Evolutionary conservation across 2,888 invertebrate genomes (phyloP), one percentile per base, ranked within the genome.

Genomic region (Trachelus iudaicus): DNA sequence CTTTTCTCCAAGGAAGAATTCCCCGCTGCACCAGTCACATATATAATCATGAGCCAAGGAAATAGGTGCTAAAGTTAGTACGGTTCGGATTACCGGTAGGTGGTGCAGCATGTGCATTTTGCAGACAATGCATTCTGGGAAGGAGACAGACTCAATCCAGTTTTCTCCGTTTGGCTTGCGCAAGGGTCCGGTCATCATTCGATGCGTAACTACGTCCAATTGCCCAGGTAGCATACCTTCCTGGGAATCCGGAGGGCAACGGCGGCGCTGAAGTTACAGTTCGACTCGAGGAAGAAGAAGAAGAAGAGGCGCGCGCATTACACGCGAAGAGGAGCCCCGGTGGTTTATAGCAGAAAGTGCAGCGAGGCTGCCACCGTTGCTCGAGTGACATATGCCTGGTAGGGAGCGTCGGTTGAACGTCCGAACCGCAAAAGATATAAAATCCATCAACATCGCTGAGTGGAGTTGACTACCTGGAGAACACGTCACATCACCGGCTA

Each of bases 161-260:
- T 83, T 85, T 86, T 82, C 84, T 84, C 84, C 79, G 74, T 75
- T 79, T 80, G 79, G 79, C 76, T 80, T 74, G 33, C 77, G 81
- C 81, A 81, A 76, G 73, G 79, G 81, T 83, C 69, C 75, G 68
- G 33, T 23, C 34, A 81, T 80, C 80, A 82, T 84, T 83, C 85
- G 87, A 84, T 85, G 84, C 88, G 84, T 87, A 87, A 89, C 88
- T 87, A 84, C 85, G 83, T 88, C 84, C 89, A 86, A 89, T 89
- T 88, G 86, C 87, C 77, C 69, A 75, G 56, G 69, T 77, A 77
- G 83, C 79, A 76, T 82, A 81, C 79, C 81, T 84, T 81, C 80
- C 82, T 79, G 81, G 82, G 84, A 86, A 85, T 82, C 79, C 80
- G 82, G 79, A 73, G 79, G 79, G 79, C 74, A 56, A 56, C 56